Conservation (phyloP, 2,113 vertebrate species). For the Pleuronectes platessa region DNA sequence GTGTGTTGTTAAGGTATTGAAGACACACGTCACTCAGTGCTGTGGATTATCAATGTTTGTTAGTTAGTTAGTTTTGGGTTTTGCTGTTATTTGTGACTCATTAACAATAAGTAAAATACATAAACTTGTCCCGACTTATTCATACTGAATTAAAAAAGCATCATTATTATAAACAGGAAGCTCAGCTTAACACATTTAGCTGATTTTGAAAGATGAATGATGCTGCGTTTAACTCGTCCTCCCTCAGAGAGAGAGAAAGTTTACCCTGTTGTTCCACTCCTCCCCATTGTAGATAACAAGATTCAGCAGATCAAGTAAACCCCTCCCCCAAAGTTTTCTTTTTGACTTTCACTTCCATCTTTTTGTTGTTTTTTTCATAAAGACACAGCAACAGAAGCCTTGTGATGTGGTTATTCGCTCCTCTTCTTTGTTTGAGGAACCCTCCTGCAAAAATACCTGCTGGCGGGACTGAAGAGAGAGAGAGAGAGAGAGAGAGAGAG, state of each 20-base stretch:
- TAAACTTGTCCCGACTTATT: not conserved
- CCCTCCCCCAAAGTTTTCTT: conserved; percentile 11
- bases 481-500: conserved; percentile 5
- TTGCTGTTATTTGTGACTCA: no score
- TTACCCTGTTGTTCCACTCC: conserved; percentile 31
- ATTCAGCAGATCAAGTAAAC: conserved; percentile 38
- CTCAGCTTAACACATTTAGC: conserved; percentile 20
- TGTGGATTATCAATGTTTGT: no score
- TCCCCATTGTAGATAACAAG: conserved; percentile 36
- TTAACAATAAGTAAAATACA: not conserved
- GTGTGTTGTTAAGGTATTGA: no score
- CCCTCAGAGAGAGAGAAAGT: conserved; percentile 4
- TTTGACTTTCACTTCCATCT: conserved; percentile 9
- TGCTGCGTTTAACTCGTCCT: conserved; percentile 25
- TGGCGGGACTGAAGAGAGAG: conserved; percentile 50
- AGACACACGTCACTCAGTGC: no score
- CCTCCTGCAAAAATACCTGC: conserved; percentile 64
- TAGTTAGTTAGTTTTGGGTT: no score
- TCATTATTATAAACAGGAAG: not conserved
- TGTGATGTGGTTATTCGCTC: conserved; percentile 66
- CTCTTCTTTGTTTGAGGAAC: conserved; percentile 67
- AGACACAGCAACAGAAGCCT: conserved; percentile 31
- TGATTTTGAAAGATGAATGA: conserved; percentile 26
- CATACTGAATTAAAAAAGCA: not conserved
- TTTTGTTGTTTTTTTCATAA: conserved; percentile 32